Conservation (phyloP, 2,797 vertebrate genomes). For the Sebastes matsubarae region DNA sequence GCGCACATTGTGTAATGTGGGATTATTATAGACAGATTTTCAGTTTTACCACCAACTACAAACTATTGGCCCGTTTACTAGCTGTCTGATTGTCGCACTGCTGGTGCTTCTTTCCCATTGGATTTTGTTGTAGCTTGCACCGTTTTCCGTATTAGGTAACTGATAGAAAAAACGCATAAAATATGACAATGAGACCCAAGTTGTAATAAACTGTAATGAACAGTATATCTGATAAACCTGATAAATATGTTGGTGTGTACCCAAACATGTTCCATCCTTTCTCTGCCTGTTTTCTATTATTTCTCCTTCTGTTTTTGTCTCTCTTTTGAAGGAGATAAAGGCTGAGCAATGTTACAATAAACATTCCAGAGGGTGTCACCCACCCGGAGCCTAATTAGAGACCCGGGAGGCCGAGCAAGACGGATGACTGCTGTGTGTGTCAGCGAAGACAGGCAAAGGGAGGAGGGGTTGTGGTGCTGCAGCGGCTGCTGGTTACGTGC, state of each 20-base stretch:
- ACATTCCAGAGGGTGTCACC: constrained; percentile 75
- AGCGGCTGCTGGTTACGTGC: constrained; percentile 63
- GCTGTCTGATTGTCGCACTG: not conserved
- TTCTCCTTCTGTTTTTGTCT: constrained; percentile 1
- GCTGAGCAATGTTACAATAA: constrained; percentile 60
- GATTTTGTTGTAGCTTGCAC: not conserved
- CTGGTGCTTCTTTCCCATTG: not conserved
- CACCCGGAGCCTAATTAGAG: constrained; percentile 76
- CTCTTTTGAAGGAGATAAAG: constrained; percentile 40
- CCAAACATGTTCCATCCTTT: not conserved
- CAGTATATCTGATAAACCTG: not conserved
- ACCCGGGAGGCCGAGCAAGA: constrained; percentile 65
- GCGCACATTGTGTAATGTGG: no score
- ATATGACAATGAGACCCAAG: not conserved
- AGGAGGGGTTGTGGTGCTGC: constrained; percentile 11
- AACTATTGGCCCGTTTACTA: not conserved
- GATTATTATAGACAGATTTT: not conserved
- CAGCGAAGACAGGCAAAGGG: constrained; percentile 34
- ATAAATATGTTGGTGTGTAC: not conserved
- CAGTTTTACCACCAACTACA: not conserved
- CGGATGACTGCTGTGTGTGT: constrained; percentile 71
- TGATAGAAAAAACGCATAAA: not conserved
- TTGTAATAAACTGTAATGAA: not conserved
- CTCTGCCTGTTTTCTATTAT: constrained; percentile 12
- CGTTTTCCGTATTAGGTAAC: not conserved